Evolutionary conservation across 1,140 invertebrate species (phyloP), one percentile per base, ranked within the genome.

Genomic region (Galleria mellonella): DNA sequence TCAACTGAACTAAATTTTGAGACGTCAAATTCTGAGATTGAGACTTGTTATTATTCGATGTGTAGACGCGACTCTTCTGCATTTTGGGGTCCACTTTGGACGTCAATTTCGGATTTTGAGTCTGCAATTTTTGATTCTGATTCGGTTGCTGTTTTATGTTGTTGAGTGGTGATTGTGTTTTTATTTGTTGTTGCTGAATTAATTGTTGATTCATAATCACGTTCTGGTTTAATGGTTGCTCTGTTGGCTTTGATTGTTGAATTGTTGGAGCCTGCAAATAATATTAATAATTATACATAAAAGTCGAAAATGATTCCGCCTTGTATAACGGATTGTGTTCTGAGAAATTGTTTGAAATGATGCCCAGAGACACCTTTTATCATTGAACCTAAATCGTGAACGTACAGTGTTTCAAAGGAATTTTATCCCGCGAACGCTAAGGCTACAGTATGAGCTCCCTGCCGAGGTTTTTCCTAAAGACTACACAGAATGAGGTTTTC

Each of bases 1-100:
- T 89, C 38, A 89, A 69, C 45, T 89, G 88, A 0, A 89, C 86
- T 17, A 89, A 54, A 35, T 74, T 79, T 27, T 81, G 68, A 0
- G 74, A 70, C 1, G 74, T 72, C 30, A 89, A 47, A 12, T 82
- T 75, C 55, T 87, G 74, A 32, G 78, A 77, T 39, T 43, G 40
- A 47, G 31, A 63, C 37, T 81, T 73, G 0, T 62, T 61, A 12
- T 76, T 81, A 38, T 74, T 82, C 6, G 17, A 23, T 23, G 17
- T 23, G 23, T 75, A 84, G 0, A 78, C 62, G 3, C 71, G 43
- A 0, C 51, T 72, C 28, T 79, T 79, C n/a, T 59, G 58, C 0
- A 55, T 12, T 28, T 75, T 76, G 57, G 58, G 0, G 51, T 51
- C 1, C 41, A 41, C 13, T 50, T 51, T 38, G 36, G 36, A 1